These are phyloP conservation scores for Butastur rufipennis DNA, from an alignment of 2,113 vertebrate species.

Conservation along the genomic window DNA sequence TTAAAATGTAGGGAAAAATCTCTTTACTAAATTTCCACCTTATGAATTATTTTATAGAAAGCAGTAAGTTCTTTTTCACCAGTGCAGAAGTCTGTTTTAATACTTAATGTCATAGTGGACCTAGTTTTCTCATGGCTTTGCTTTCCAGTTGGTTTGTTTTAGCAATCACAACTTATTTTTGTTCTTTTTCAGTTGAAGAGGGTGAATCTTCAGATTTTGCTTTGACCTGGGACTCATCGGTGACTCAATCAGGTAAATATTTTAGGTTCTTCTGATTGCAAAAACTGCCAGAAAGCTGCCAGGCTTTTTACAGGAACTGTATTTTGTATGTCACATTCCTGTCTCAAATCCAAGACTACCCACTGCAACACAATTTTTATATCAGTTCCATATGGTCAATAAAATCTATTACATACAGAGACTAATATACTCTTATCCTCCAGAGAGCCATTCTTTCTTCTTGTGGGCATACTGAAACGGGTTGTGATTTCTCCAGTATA, in stretches of 20 bases:
- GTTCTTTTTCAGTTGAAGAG: conserved; percentile 88
- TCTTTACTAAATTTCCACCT: background rate
- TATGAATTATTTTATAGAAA: conserved; percentile 21
- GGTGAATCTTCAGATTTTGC: conserved; percentile 91
- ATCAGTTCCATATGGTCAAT: conserved; percentile 85
- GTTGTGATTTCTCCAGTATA: conserved; percentile 28
- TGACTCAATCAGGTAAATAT: conserved; percentile 85
- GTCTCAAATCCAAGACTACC: conserved; percentile 69
- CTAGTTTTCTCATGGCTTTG: background rate
- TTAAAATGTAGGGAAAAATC: background rate
- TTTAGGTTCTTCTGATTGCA: conserved; percentile 36
- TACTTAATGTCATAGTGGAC: background rate
- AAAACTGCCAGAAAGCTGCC: conserved; percentile 60
- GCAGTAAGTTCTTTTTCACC: background rate
- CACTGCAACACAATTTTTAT: conserved; percentile 71
- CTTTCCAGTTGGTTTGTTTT: background rate
- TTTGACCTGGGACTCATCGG: conserved; percentile 89
- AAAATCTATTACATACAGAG: conserved; percentile 72
- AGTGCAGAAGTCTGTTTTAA: conserved; percentile 14
- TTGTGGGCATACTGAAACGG: conserved; percentile 57
- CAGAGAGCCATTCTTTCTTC: conserved; percentile 50
- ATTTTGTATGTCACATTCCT: conserved; percentile 69
- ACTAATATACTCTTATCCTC: conserved; percentile 66
- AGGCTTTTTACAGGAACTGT: conserved; percentile 52
- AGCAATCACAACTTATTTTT: conserved; percentile 56